A percentile compares a stretch with the other conserved stretches of the same genome.
Conservation (phyloP, 2,888 invertebrate species). For the Thyatira batis region DNA sequence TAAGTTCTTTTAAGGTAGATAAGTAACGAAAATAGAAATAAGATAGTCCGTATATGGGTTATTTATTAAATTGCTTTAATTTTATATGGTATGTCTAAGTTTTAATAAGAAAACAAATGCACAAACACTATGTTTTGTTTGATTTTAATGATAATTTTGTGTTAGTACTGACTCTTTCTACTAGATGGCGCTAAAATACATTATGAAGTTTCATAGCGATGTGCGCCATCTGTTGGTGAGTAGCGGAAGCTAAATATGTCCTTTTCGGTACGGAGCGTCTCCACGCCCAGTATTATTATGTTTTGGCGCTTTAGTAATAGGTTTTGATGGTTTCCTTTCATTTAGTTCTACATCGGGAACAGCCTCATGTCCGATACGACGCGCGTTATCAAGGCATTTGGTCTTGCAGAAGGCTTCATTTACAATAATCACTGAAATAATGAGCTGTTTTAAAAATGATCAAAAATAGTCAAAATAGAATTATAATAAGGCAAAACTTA, state of each 20-base stretch:
- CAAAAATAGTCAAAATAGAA: background rate
- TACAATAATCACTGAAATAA: slow-evolving; percentile 61
- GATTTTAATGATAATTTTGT: background rate
- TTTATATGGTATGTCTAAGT: slow-evolving; percentile 27
- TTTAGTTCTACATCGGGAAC: slow-evolving; percentile 50
- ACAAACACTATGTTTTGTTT: background rate
- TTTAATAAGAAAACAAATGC: slow-evolving; percentile 1
- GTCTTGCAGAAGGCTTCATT: slow-evolving; percentile 68
- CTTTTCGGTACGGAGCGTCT: slow-evolving; percentile 14
- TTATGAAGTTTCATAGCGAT: background rate
- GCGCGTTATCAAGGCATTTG: slow-evolving; percentile 48
- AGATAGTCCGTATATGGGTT: slow-evolving; percentile 29
- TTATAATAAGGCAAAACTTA: slow-evolving; percentile 32
- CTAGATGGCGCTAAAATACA: slow-evolving; percentile 1
- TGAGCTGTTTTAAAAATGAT: slow-evolving; percentile 3
- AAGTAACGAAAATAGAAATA: slow-evolving; percentile 10
- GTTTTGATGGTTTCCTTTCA: slow-evolving; percentile 37
- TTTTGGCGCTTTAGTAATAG: slow-evolving; percentile 22
- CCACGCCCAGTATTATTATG: slow-evolving; percentile 17
- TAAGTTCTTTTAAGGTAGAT: slow-evolving; percentile 14
- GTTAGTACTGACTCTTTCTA: background rate
- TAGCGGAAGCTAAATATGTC: slow-evolving; percentile 16
- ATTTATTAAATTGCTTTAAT: slow-evolving; percentile 73
- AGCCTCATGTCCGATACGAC: slow-evolving; percentile 26
- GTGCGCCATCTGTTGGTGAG: slow-evolving; percentile 34